A percentile compares a stretch with the other conserved stretches of the same genome.
Conservation (phyloP, 2,113 vertebrate species). For the Rhagologus leucostigma region DNA sequence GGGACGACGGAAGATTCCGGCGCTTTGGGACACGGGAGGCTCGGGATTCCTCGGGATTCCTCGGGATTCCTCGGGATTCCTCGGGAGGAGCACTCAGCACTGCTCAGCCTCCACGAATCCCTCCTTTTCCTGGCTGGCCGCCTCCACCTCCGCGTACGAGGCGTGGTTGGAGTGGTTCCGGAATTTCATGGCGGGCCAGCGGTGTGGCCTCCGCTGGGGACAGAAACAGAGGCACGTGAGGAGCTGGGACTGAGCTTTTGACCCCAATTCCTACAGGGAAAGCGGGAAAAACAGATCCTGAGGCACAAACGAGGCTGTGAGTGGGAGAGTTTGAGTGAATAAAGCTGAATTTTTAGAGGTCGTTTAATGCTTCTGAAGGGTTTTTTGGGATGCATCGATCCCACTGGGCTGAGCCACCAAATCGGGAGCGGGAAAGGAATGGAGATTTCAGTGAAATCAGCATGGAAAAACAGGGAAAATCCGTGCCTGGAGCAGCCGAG, state of each 20-base stretch:
- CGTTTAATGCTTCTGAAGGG: rapidly evolving
- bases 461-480: background rate
- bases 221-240: background rate
- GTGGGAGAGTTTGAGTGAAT: background rate
- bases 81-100: conserved; percentile 71
- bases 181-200: conserved; percentile 94
- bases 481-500: rapidly evolving
- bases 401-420: background rate
- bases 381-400: no score
- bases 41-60: background rate
- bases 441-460: background rate
- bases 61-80: background rate
- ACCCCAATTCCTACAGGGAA: background rate
- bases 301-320: background rate
- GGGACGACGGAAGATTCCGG: background rate
- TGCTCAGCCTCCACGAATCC: conserved; percentile 91
- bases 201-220: conserved; percentile 83
- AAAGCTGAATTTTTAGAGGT: background rate
- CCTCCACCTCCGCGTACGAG: conserved; percentile 88
- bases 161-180: conserved; percentile 78
- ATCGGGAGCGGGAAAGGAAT: background rate
- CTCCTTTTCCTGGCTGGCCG: conserved; percentile 87
- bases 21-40: background rate
- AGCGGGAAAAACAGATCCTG: background rate
- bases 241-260: background rate